Evolutionary conservation across 2,113 vertebrate genomes (phyloP).

Genomic region (Coptodon bakossiorum): DNA sequence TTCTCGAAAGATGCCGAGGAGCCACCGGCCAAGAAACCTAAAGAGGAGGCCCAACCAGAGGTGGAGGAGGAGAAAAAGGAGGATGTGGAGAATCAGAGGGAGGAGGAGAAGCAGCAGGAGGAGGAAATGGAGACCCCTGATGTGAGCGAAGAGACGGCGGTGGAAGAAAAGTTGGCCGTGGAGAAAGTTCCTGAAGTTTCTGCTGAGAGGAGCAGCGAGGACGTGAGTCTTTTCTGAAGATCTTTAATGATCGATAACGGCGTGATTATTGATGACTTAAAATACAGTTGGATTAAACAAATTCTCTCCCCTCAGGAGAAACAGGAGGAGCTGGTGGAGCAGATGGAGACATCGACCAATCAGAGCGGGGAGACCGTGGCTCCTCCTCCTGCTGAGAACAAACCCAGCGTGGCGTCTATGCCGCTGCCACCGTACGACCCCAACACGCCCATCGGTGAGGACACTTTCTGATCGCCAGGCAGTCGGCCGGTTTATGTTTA

Average conservation of each 20-base stretch:
- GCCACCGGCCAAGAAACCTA: constrained; percentile 60
- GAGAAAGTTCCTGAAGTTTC: not conserved
- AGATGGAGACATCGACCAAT: not conserved
- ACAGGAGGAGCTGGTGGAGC: not conserved
- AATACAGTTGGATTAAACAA: not conserved
- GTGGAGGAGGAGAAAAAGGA: not conserved
- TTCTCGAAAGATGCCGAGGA: constrained; percentile 35
- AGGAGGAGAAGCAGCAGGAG: not conserved
- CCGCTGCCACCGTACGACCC: constrained; percentile 81
- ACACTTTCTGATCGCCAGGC: not conserved
- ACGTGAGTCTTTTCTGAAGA: not conserved
- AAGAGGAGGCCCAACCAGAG: not conserved
- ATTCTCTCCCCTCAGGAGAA: not conserved
- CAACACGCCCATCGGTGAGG: constrained; percentile 85
- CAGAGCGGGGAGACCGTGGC: not conserved
- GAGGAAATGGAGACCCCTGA: not conserved
- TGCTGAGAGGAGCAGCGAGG: not conserved
- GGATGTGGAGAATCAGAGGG: not conserved
- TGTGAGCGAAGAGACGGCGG: not conserved
- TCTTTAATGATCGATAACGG: not conserved
- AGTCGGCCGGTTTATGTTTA: not conserved
- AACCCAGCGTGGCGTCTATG: constrained; percentile 10
- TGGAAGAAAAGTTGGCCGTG: rapidly evolving
- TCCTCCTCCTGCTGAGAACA: constrained; percentile 10
- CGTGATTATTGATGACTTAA: not conserved